Evolutionary conservation across 30 jellyfish, hydroid and myxozoan genomes (phyloP).

Genomic region (Aurelia aurita complex sp. Pacific): DNA sequence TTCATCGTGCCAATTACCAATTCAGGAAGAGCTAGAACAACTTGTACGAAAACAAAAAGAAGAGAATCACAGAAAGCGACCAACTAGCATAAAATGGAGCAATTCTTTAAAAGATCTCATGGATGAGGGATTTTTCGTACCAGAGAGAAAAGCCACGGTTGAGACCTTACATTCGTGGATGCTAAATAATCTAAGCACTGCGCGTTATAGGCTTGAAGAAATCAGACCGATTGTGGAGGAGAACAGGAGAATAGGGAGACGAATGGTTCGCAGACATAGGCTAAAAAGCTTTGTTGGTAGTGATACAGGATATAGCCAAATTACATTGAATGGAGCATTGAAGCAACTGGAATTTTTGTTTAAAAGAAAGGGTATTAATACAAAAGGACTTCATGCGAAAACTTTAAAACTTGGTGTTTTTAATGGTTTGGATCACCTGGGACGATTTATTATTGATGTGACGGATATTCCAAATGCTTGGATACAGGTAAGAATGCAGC

Average conservation of each 20-base stretch:
- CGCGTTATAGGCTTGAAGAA: slow-evolving; percentile 35
- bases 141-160: slow-evolving; percentile 2
- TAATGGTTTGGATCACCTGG: slow-evolving; percentile 77
- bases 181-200: slow-evolving; percentile 34
- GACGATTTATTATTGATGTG: slow-evolving; percentile 66
- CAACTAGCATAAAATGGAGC: slow-evolving; percentile 57
- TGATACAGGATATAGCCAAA: slow-evolving; percentile 53
- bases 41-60: slow-evolving; percentile 20
- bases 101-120: slow-evolving; percentile 20
- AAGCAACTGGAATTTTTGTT: slow-evolving; percentile 63
- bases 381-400: slow-evolving; percentile 44
- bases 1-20: slow-evolving; percentile 54
- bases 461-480: slow-evolving; percentile 69
- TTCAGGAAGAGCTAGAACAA: slow-evolving; percentile 41
- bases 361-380: slow-evolving; percentile 49
- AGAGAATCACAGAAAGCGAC: neutral
- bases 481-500: slow-evolving; percentile 50
- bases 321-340: slow-evolving; percentile 69
- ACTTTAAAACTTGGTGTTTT: slow-evolving; percentile 43
- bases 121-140: slow-evolving; percentile 47
- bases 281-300: slow-evolving; percentile 41
- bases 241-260: slow-evolving; percentile 35
- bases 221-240: slow-evolving; percentile 48
- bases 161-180: slow-evolving; percentile 63
- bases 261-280: slow-evolving; percentile 55